Evolutionary conservation across 2,113 vertebrate genomes (phyloP), one percentile per base, ranked within the genome.

Genomic region (Nannobrachium achirus): DNA sequence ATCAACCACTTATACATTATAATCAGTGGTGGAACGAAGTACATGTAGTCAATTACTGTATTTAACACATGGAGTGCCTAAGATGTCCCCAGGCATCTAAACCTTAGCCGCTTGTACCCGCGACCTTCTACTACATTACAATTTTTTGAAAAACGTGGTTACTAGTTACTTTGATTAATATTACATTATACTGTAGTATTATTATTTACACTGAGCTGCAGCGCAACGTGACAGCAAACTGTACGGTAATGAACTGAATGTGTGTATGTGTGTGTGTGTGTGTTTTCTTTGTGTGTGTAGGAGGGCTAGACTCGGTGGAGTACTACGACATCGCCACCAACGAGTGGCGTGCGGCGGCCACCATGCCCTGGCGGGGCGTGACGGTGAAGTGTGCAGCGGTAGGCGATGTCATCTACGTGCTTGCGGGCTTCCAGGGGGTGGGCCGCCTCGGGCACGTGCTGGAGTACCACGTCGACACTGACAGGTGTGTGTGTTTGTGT

Each of bases 371-470:
- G 97, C 94, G 97, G 72, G 97, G 97, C 8, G 92, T 98, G 19
- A 98, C 95, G 0, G 95, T 99, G 75, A 99, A 98, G 86, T 99
- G 97, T 77, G 97, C 96, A 6, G 95, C 96, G 0, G 96, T 99
- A 16, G 94, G 95, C 18, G 91, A 94, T 10, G 72, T 94, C 67
- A 95, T 99, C 81, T 99, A 99, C 55, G 95, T 98, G 40, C 89
- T 98, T 88, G 97, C 96, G 14, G 97, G 97, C 50, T 98, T 98
- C 85, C 96, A 99, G 87, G 97, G 96, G n/a, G 96, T 98, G 59
- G 96, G 96, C 16, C 93, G 96, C 18, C 93, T 99, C 52, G 96
- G 95, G 62, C 95, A 98, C 75, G 94, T 97, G 82, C 91, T 99
- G 56, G 97, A 99, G 80, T 99, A 98, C 71, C 94, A 98, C 71